Percentiles rank a stretch among this genome's conserved stretches.
Evolutionary conservation across 2,113 vertebrate genomes (phyloP).

Genomic region (Casuarius casuarius): DNA sequence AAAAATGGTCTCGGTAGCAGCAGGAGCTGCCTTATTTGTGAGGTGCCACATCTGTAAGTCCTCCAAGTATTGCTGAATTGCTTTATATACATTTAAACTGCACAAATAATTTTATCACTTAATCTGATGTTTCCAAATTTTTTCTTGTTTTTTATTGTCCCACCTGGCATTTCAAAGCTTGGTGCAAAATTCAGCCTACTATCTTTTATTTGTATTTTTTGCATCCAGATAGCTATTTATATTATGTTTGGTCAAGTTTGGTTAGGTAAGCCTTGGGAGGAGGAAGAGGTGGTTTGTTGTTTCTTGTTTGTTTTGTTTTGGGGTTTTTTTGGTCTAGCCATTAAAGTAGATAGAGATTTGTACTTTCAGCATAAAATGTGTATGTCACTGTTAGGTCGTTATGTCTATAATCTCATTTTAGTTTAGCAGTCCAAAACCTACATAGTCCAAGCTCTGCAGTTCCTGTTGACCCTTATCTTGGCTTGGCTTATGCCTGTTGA

Average conservation of each 20-base stretch:
- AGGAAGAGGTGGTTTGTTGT: neutral
- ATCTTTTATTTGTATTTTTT: neutral
- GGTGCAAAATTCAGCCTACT: neutral
- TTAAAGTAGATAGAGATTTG: neutral
- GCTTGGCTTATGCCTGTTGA: too few species aligned
- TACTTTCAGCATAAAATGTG: too few species aligned
- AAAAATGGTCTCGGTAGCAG: neutral
- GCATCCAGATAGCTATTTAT: neutral
- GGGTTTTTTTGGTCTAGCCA: neutral
- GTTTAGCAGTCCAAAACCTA: too few species aligned
- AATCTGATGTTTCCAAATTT: neutral
- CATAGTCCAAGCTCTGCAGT: too few species aligned
- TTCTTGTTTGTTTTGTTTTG: too few species aligned
- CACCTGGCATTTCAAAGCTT: neutral
- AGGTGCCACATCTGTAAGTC: neutral
- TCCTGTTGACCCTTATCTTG: too few species aligned
- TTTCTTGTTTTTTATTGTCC: neutral
- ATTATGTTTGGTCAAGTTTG: neutral
- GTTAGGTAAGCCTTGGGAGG: neutral
- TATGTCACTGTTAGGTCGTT: too few species aligned
- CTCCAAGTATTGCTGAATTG: fast-evolving
- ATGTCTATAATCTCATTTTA: too few species aligned
- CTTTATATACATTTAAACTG: neutral
- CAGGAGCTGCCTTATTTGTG: neutral
- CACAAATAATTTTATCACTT: neutral